Evolutionary conservation across 2,113 vertebrate genomes (phyloP).

Genomic region (Platysternon megacephalum): DNA sequence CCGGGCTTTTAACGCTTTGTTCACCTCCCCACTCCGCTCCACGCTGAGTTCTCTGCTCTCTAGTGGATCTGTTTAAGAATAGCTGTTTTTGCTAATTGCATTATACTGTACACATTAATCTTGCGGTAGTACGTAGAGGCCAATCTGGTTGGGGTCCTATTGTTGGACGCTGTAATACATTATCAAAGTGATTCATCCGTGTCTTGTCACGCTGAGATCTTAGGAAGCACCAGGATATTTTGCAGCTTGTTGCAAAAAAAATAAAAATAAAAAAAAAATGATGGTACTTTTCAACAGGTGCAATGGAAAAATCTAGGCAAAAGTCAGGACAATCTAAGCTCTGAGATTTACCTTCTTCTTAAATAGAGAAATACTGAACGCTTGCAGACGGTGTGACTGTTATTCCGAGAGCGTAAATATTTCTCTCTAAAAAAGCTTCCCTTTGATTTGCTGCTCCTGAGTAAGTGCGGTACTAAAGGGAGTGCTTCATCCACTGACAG

Average conservation of each 20-base stretch:
- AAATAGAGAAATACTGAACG: neutral
- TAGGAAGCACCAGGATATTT: conserved; percentile 29
- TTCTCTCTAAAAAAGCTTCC: neutral
- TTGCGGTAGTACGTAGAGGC: neutral
- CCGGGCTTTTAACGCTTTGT: conserved; percentile 70
- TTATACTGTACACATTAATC: neutral
- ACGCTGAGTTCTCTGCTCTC: conserved; percentile 1
- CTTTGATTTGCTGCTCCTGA: neutral
- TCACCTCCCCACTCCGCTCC: conserved; percentile 3
- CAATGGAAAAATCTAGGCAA: neutral
- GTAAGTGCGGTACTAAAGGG: neutral
- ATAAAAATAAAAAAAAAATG: neutral
- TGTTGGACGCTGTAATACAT: neutral
- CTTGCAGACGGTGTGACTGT: neutral
- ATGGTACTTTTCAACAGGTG: neutral
- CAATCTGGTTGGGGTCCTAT: neutral
- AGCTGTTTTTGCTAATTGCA: neutral
- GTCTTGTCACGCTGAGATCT: conserved; percentile 28
- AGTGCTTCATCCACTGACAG: neutral
- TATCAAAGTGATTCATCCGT: neutral
- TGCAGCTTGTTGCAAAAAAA: neutral
- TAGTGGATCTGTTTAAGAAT: neutral
- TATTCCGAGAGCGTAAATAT: neutral
- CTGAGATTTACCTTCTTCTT: neutral
- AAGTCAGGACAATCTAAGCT: neutral